Base-by-base conservation (phyloP, 2,113 vertebrate species). In the Psittacus erithacus region DNA sequence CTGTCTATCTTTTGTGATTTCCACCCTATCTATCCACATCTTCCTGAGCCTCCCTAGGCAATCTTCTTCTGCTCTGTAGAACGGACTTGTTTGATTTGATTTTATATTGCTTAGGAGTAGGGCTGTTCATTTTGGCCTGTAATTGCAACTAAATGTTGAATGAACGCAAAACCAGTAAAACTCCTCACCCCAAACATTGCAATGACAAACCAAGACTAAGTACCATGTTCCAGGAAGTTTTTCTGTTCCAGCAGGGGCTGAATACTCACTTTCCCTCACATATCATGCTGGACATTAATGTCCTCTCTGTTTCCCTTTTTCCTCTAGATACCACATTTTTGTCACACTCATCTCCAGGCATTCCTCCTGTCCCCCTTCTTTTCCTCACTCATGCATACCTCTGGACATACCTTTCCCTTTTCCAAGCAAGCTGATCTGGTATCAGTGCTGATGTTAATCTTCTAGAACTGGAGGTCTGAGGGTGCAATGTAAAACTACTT, bases 121-220 rank as follows among this genome's bases (percentile, higher is more conserved):
- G 20, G 13, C 31, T 44, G 31, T 75, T 71, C 35, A 49, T 88
- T 92, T 92, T 79, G 27, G 5, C 28, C 70, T 67, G 12, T 41
- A 53, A 75, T 63, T 63, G 10, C 24, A 75, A 62, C 7, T 82
- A 82, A 75, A 19, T 44, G 19, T 38, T 7, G 63, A 90, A 82
- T 44, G 41, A 49, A 69, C 43, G 3, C 13, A 76, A 70, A 69
- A 68, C 4, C 1, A 2, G 15, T 52, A 38, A 77, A 86, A 65
- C 73, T n/a, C 0, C 0, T 4, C 2, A 43, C 6, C 12, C 14
- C 11, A 11, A 70, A 44, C 0, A 35, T 11, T 67, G 20, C 14
- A 33, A 33, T 25, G 10, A 31, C 41, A 80, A 82, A 76, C 17
- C 28, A 77, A 83, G 33, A 50, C 7, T 28, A 53, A 78, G 29